Percentiles rank a stretch among this genome's conserved stretches.
phyloP scores from a whole-genome alignment of 2,113 vertebrate species.

The Aspiorhynchus laticeps region DNA sequence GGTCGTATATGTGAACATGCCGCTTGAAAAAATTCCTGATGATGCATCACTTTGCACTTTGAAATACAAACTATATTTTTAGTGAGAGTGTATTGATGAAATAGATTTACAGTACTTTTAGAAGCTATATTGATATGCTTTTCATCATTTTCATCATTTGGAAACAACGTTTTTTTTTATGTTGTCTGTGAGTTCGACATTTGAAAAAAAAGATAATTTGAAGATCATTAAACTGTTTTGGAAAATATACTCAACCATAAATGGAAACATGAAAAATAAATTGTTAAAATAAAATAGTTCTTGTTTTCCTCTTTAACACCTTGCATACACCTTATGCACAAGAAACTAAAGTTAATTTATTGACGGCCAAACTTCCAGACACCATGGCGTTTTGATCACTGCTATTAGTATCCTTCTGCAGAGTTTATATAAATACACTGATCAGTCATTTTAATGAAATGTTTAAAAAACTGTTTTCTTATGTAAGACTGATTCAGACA shows the following conservation, averaged over 20 bases:
- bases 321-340: not conserved
- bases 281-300: too few species aligned
- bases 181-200: not conserved
- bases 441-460: not conserved
- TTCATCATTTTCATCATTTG: not conserved
- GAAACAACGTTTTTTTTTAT: not conserved
- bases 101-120: not conserved
- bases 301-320: not conserved
- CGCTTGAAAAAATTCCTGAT: not conserved
- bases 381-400: not conserved
- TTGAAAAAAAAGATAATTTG: not conserved
- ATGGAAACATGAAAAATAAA: not conserved
- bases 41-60: not conserved
- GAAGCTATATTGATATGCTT: not conserved
- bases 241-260: not conserved
- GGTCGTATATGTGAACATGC: not conserved
- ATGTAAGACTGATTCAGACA: not conserved
- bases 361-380: too few species aligned
- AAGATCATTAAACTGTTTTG: not conserved
- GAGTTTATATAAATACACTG: not conserved
- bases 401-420: not conserved
- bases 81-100: not conserved
- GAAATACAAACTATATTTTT: not conserved
- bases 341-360: not conserved
- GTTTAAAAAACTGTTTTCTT: not conserved